Evolutionary conservation across 2,113 vertebrate genomes (phyloP), one percentile per base, ranked within the genome.

Genomic region (Protobothrops mucrosquamatus): DNA sequence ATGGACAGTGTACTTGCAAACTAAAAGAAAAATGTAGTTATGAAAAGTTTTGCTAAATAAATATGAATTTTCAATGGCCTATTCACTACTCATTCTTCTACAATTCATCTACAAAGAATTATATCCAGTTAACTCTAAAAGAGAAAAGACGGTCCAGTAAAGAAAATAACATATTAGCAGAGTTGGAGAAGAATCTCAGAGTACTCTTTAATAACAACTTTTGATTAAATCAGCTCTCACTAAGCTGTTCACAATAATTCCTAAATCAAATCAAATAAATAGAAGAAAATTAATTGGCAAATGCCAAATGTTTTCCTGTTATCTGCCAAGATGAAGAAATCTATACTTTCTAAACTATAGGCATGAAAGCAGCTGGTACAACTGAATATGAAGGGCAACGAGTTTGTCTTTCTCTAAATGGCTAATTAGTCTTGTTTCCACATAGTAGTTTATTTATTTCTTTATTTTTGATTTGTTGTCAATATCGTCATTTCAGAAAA

Each of bases 1-100:
- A 6, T 99, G 99, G 91, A 98, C 99, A 0, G 99, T 99, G 94
- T 99, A 99, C 97, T 99, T 99, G 97, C 99, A 99, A 97, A 99
- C 99, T 99, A 97, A 93, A 97, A 93, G 94, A 95, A 89, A 93
- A 0, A 93, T 7, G 90, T 87, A 89, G 29, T 96, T 86, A 92
- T 94, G 85, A 86, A 92, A 95, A 55, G 89, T 91, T 97, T 95
- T 97, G 64, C 90, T 88, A 93, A 95, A 96, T 95, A 92, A 95
- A 96, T 94, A 94, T 96, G 95, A 7, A 81, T 93, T 94, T 97
- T 92, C 95, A 96, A 96, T 96, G 69, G 74, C 46, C 93, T 61
- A 93, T 96, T 96, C 94, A 46, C 89, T 61, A 91, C 96, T 96
- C 95, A 93, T 94, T 91, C 94, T 93, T 94, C 64, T 95, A 90